Evolutionary conservation across 2,888 invertebrate genomes (phyloP), one percentile per base, ranked within the genome.

Genomic region (Nemoura dubitans): DNA sequence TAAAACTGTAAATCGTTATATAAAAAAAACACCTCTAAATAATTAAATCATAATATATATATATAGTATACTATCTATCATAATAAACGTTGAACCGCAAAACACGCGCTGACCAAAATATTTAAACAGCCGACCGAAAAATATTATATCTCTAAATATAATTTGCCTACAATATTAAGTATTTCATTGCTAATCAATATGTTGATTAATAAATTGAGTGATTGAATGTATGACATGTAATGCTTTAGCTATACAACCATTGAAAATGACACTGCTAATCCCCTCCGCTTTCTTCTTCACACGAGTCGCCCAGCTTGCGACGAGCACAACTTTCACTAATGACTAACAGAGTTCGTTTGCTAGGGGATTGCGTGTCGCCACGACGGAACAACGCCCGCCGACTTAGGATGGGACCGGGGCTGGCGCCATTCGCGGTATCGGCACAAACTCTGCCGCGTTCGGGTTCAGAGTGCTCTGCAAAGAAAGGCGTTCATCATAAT

Each of bases 381-480:
- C 59, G 36, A 36, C 59, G 59, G 10, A 10, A 36, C 3, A 10
- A 10, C 36, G 16, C 16, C 16, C 59, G 21, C 59, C 59, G 16
- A 14, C 59, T 87, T 87, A 87, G 80, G 87, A 87, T 27, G 85
- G 30, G 21, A 83, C 86, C 26, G 83, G 80, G 27, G 76, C 85
- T 42, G 86, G 27, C 21, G 28, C 26, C 28, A 28, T n/a, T 16
- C 29, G 28, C 26, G 85, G 76, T 81, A 86, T 87, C 3, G 97
- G 97, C 87, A 97, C 94, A 90, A 97, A 97, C 92, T 97, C 97
- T 0, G 96, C 96, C 0, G 97, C 97, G 89, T 97, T 93, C 0
- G 97, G 97, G 92, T 97, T 97, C 87, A 97, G 92, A 77, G 95
- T 95, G 86, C 96, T 96, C 91, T 96, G 93, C 0, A 89, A 83